Evolutionary conservation across 2,113 vertebrate species (phyloP).

Genomic region (Aythya baeri): DNA sequence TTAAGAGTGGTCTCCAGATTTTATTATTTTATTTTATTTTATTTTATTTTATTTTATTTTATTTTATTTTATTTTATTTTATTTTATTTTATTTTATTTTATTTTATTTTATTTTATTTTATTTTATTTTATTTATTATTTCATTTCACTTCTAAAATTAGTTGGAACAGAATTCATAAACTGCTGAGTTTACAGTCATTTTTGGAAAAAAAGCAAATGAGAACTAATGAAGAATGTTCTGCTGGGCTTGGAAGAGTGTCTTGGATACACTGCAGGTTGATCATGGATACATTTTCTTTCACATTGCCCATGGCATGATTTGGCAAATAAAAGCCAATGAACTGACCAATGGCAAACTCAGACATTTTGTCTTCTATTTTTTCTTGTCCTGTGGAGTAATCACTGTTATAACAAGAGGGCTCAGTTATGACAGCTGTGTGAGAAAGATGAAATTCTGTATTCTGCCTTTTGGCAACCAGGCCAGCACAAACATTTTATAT

Average conservation of each 20-base stretch:
- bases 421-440: not conserved
- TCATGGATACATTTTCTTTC: not conserved
- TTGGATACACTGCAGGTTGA: not conserved
- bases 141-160: not conserved
- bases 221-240: slow-evolving; percentile 27
- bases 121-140: not conserved
- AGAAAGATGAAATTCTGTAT: not conserved
- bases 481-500: not conserved
- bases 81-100: not conserved
- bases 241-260: slow-evolving; percentile 6
- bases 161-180: not conserved
- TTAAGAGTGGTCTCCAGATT: not conserved
- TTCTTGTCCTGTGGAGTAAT: not conserved
- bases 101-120: too few species aligned
- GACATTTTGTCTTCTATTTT: not conserved
- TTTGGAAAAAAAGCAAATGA: slow-evolving; percentile 25
- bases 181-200: not conserved
- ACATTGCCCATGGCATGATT: not conserved
- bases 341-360: not conserved
- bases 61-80: not conserved
- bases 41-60: too few species aligned
- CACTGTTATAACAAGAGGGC: not conserved
- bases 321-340: slow-evolving; percentile 21
- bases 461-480: slow-evolving; percentile 17
- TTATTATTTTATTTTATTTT: not conserved